These are phyloP conservation scores for Scaptodrosophila latifasciaeformis DNA, from an alignment of 2,888 invertebrate species.

Conservation along the genomic window DNA sequence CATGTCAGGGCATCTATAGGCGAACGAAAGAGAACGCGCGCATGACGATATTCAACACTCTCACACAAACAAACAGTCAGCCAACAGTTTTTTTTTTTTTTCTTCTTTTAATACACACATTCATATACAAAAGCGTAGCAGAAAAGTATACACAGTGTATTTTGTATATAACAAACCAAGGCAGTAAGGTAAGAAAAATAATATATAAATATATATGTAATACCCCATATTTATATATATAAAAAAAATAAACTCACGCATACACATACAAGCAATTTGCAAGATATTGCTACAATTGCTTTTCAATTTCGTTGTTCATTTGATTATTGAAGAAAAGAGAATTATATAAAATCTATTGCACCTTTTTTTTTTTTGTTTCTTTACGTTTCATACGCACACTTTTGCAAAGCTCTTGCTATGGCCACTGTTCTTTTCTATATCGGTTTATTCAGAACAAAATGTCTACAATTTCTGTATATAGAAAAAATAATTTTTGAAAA, in stretches of 20 bases:
- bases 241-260: background rate
- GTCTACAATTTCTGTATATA: too few species aligned
- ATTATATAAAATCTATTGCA: conserved; percentile 4
- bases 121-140: conserved; percentile 15
- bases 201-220: too few species aligned
- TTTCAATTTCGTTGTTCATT: background rate
- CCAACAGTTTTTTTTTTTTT: conserved; percentile 6
- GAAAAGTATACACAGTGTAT: too few species aligned
- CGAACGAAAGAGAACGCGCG: conserved; percentile 56
- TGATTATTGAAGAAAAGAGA: background rate
- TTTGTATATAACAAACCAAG: conserved; percentile 19
- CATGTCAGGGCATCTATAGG: conserved; percentile 31
- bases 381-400: conserved; percentile 17
- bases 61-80: conserved; percentile 31
- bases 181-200: conserved; percentile 1
- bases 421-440: too few species aligned
- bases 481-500: too few species aligned
- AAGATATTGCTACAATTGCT: background rate
- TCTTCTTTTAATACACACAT: conserved; percentile 10
- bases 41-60: conserved; percentile 53
- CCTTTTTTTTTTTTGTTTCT: conserved; percentile 17
- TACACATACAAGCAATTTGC: background rate
- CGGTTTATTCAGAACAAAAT: too few species aligned
- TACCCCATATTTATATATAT: too few species aligned
- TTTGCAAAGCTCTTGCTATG: too few species aligned